These are phyloP conservation scores for Notamacropus eugenii DNA, from an alignment of 2,797 vertebrate species.

Conservation along the genomic window DNA sequence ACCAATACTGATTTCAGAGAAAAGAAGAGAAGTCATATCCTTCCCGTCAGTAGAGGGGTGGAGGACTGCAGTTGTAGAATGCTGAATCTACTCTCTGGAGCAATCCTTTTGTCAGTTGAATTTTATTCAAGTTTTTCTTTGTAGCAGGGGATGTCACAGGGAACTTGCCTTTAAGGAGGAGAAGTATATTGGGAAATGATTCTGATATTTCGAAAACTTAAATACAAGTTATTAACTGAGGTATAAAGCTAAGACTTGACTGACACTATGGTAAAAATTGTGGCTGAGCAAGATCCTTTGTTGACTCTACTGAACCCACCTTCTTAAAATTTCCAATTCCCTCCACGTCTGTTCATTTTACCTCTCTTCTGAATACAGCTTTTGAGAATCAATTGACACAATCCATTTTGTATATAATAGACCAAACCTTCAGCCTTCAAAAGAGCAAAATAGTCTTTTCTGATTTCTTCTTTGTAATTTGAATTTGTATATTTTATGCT, in stretches of 20 bases:
- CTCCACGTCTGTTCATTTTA: constrained; percentile 21
- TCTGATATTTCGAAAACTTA: background rate
- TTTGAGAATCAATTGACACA: constrained; percentile 36
- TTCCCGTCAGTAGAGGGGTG: background rate
- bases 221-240: background rate
- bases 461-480: constrained; percentile 47
- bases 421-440: constrained; percentile 20
- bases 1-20: background rate
- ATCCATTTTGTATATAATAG: constrained; percentile 11
- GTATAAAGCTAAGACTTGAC: background rate
- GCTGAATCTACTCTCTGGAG: background rate
- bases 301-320: constrained; percentile 20
- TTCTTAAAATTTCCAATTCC: constrained; percentile 23
- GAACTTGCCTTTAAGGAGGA: background rate
- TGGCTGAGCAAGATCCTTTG: background rate
- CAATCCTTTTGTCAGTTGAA: background rate
- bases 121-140: background rate
- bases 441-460: background rate
- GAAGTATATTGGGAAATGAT: background rate
- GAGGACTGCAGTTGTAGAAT: background rate
- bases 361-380: constrained; percentile 14
- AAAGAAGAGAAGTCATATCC: background rate
- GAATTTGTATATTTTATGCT: constrained; percentile 2
- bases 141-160: background rate
- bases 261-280: background rate